These are phyloP conservation scores for Nothobranchius furzeri DNA, from an alignment of 2,113 vertebrate genomes.

Conservation along the genomic window DNA sequence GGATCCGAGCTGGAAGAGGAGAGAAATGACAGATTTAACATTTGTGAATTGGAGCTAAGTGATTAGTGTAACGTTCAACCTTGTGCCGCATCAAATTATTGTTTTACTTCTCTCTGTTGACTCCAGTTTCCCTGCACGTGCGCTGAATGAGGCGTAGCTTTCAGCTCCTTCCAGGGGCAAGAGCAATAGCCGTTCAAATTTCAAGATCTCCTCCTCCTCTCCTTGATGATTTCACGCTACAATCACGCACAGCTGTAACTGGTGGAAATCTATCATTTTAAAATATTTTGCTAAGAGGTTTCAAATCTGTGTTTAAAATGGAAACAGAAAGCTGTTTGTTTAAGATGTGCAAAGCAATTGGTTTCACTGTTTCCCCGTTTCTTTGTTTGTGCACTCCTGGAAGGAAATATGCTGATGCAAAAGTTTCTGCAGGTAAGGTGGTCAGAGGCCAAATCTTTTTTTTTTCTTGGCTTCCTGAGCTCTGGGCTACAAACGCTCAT, in stretches of 20 bases:
- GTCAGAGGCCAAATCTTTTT: conserved; percentile 69
- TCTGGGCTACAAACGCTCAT: conserved; percentile 68
- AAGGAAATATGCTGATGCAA: conserved; percentile 67
- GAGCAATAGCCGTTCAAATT: too few relatives aligned
- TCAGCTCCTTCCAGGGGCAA: too few relatives aligned
- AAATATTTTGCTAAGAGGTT: not conserved
- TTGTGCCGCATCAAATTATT: too few relatives aligned
- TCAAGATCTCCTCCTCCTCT: too few relatives aligned
- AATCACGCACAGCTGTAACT: not conserved
- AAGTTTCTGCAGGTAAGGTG: conserved; percentile 68
- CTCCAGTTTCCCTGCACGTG: too few relatives aligned
- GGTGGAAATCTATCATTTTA: conserved; percentile 20
- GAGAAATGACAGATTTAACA: too few relatives aligned
- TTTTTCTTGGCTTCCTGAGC: conserved; percentile 59
- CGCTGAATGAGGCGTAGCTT: too few relatives aligned
- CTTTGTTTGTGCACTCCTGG: conserved; percentile 47
- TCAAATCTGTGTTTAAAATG: conserved; percentile 27
- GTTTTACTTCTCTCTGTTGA: too few relatives aligned
- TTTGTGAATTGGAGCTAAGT: too few relatives aligned
- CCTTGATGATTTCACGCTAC: too few relatives aligned
- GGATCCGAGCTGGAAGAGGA: too few relatives aligned
- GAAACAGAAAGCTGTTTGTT: conserved; percentile 40
- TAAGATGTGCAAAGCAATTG: conserved; percentile 43
- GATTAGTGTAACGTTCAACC: too few relatives aligned
- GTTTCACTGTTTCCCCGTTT: conserved; percentile 9